These are phyloP conservation scores for Rhagophthalmus giganteus DNA, from an alignment of 2,888 invertebrate genomes.

Conservation along the genomic window DNA sequence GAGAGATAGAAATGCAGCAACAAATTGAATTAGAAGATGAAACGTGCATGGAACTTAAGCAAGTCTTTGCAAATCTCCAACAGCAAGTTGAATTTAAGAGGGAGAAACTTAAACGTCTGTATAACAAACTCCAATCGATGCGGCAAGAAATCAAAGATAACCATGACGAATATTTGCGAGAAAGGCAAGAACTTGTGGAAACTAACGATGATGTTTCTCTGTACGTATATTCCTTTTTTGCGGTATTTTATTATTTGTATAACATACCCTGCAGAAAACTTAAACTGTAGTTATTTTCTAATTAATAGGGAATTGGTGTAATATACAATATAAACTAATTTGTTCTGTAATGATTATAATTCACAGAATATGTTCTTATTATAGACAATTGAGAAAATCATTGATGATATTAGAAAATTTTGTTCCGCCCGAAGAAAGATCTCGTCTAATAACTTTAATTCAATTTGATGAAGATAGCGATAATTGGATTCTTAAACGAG, in stretches of 20 bases:
- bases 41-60: slow-evolving; percentile 84
- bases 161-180: slow-evolving; percentile 86
- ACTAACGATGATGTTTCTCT: slow-evolving; percentile 88
- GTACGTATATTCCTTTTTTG: slow-evolving; percentile 41
- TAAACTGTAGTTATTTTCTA: too few species aligned
- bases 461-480: slow-evolving; percentile 83
- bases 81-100: slow-evolving; percentile 98
- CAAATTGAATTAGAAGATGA: slow-evolving; percentile 93
- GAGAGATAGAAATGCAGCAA: slow-evolving; percentile 90
- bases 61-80: slow-evolving; percentile 88
- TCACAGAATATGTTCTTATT: slow-evolving; percentile 61
- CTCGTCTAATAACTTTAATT: slow-evolving; percentile 71
- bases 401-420: slow-evolving; percentile 88
- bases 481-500: slow-evolving; percentile 63
- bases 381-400: slow-evolving; percentile 82
- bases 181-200: slow-evolving; percentile 89
- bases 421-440: slow-evolving; percentile 80
- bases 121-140: slow-evolving; percentile 74
- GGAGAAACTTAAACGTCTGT: slow-evolving; percentile 88
- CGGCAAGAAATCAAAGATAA: slow-evolving; percentile 80
- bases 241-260: not conserved
- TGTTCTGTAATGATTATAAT: slow-evolving; percentile 87
- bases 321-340: too few species aligned
- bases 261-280: not conserved
- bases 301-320: too few species aligned